Evolutionary conservation across 2,113 vertebrate species (phyloP).

Genomic region (Trochalopteron elliotii): DNA sequence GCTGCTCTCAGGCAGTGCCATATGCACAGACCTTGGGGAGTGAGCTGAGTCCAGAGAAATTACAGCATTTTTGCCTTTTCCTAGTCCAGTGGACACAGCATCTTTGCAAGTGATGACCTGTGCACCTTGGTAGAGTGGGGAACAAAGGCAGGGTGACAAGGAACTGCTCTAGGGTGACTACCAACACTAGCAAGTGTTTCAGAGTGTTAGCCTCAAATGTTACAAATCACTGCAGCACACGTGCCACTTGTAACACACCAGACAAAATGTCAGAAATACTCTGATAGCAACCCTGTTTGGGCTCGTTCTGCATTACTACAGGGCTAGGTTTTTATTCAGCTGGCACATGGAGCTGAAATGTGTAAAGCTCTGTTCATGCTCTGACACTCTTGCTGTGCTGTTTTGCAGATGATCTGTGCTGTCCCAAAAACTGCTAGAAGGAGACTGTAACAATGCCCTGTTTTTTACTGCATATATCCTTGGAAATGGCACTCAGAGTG

Average conservation of each 20-base stretch:
- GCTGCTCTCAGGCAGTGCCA: neutral
- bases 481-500: neutral
- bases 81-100: neutral
- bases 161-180: neutral
- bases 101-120: neutral
- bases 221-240: accelerated
- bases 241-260: neutral
- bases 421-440: neutral
- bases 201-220: neutral
- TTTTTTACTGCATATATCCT: neutral
- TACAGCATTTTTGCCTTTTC: neutral
- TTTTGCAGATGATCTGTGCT: neutral
- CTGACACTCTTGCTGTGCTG: neutral
- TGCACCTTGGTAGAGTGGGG: neutral
- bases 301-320: neutral
- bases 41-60: neutral
- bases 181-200: neutral
- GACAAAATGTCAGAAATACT: neutral
- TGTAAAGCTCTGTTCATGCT: neutral
- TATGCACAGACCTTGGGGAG: neutral
- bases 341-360: neutral
- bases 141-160: neutral
- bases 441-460: neutral
- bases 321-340: neutral
- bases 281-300: neutral